Base-by-base conservation (phyloP, 2,888 invertebrate species). In the Entomobrya multifasciata region DNA sequence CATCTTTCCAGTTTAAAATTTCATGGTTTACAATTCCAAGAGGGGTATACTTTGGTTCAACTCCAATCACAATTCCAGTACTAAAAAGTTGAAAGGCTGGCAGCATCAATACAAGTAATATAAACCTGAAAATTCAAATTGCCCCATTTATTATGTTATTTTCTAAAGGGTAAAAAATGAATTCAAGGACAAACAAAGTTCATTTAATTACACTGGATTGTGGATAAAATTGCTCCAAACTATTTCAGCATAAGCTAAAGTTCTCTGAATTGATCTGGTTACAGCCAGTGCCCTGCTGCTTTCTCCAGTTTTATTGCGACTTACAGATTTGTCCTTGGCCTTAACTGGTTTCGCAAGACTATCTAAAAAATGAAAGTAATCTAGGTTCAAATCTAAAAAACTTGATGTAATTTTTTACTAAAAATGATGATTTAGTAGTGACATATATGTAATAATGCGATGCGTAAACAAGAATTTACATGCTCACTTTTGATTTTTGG, bases 21-120 rank as follows among this genome's bases (percentile, higher is more conserved):
- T 84, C 83, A 11, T 84, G 44, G 47, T 84, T 84, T 11, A 84
- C 30, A 41, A 84, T 22, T 11, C 83, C 83, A 5, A 84, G 25
- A 10, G 30, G 57, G 6, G 77, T 55, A 13, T 41, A 57, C 36
- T 76, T 84, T 47, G 83, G 77, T 41, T 76, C 77, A 13, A 67
- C 57, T 10, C 83, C 83, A 17, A 83, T 11, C 3, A 76, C 65
- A 0, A 44, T 13, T 1, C 74, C 36, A 1, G 76, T 84, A 17
- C 62, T 55, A 15, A 83, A 25, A 11, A 84, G 25, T 44, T 84
- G 83, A 27, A 84, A 62, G 0, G 57, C 25, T 11, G 83, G 83
- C 25, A 84, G 65, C 1, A 76, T 15, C 11, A 84, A 1, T 1
- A 77, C 22, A 10, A 84, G 10, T 2, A 20, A 13, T 6, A 84